Conservation (phyloP, 2,888 invertebrate species). For the Erannis defoliaria region DNA sequence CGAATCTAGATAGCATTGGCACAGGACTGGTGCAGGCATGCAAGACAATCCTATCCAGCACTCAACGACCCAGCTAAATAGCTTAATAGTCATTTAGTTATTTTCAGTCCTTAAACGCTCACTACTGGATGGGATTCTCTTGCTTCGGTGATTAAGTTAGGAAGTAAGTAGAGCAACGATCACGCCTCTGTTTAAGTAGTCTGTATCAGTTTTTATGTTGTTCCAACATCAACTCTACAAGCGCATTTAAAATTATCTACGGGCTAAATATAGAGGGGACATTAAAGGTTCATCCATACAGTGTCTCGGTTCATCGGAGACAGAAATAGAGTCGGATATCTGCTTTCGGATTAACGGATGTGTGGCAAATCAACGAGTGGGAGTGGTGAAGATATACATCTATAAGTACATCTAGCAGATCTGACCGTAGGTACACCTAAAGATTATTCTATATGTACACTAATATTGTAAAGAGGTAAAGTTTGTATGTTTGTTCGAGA, state of each 20-base stretch:
- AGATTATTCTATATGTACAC: neutral
- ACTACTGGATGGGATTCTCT: too few relatives aligned
- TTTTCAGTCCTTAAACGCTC: too few relatives aligned
- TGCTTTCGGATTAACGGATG: conserved; percentile 52
- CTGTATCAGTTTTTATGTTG: conserved; percentile 20
- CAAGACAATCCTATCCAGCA: too few relatives aligned
- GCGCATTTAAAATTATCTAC: conserved; percentile 46
- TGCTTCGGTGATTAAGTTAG: neutral
- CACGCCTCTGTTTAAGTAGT: neutral
- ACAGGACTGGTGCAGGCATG: too few relatives aligned
- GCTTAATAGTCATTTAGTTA: too few relatives aligned
- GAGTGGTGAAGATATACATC: neutral
- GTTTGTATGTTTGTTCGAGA: too few relatives aligned
- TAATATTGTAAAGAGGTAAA: too few relatives aligned
- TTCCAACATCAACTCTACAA: conserved; percentile 42
- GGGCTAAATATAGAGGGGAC: conserved; percentile 51
- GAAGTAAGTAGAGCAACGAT: neutral
- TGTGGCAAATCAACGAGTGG: conserved; percentile 31
- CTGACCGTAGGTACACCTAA: neutral
- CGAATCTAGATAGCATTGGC: too few relatives aligned
- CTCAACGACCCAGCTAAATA: too few relatives aligned
- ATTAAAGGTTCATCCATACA: conserved; percentile 54
- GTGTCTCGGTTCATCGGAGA: conserved; percentile 47
- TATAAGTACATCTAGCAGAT: neutral
- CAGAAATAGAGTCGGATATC: conserved; percentile 56